phyloP scores from a whole-genome alignment of 2,113 vertebrate genomes.

The Hystrix cristata region DNA sequence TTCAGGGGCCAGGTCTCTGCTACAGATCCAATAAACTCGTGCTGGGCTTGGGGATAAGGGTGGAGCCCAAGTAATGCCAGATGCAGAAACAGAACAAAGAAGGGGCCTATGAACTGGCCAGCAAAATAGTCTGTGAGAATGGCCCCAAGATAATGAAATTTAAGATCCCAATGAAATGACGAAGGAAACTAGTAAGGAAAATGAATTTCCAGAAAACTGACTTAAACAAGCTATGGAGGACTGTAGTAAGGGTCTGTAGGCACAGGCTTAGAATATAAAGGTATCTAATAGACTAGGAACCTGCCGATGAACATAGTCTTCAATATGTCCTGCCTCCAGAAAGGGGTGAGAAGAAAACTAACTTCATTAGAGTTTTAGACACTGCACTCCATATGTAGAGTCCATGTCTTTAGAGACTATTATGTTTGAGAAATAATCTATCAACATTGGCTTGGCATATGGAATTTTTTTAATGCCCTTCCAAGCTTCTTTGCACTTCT shows the following conservation, averaged over 20 bases:
- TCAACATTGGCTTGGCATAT: background rate
- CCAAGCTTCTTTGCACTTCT: slow-evolving; percentile 50
- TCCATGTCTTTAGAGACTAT: background rate
- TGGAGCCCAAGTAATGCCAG: background rate
- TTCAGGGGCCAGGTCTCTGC: background rate
- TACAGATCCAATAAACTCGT: background rate
- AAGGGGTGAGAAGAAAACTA: background rate
- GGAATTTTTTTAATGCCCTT: slow-evolving; percentile 58
- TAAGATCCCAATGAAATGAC: slow-evolving; percentile 58
- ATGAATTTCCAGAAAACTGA: slow-evolving; percentile 59
- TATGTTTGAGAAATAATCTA: slow-evolving; percentile 4
- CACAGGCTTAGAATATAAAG: background rate
- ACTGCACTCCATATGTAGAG: background rate
- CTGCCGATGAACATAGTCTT: background rate
- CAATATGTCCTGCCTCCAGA: background rate
- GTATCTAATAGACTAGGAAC: background rate
- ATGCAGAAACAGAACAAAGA: slow-evolving; percentile 62
- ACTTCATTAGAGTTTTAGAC: background rate
- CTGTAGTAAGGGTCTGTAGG: background rate
- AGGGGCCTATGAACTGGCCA: background rate
- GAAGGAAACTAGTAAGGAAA: slow-evolving; percentile 66
- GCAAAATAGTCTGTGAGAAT: slow-evolving; percentile 6
- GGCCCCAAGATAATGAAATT: slow-evolving; percentile 61
- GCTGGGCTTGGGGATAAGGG: slow-evolving; percentile 59
- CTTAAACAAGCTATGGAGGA: background rate